Base-by-base conservation (phyloP, 2,797 vertebrate species). In the Sorex maritimensis region DNA sequence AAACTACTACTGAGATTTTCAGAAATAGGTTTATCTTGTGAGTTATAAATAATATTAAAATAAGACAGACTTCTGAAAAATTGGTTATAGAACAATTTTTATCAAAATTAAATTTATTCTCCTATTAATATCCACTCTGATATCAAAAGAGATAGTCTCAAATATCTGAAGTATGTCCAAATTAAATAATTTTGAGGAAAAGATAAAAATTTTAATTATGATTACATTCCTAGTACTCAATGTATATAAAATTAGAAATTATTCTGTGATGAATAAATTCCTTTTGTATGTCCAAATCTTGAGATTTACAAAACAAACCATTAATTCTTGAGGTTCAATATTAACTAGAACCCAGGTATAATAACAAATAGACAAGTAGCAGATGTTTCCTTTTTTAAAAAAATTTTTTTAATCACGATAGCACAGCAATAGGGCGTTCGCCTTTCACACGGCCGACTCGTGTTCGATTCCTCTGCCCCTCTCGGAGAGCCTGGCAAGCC, bases 41-140 rank as follows among this genome's bases (percentile, higher is more conserved):
- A 86, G 55, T 69, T 21, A 69, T 80, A 75, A 91, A 92, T 81
- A 81, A 85, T 61, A 12, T 17, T 12, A 46, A 80, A 30, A 63
- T 86, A 30, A 80, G 80, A 73, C 23, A 41, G 15, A 80, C 34
- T 82, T 55, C 80, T 71, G 30, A 87, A 81, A 85, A 65, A 19
- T 28, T 93, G 52, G 34, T 21, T 26, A 87, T 26, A 34, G 28
- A 58, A 8, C 26, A 61, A 21, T 81, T 67, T 93, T 75, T 46
- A 77, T 2, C 74, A 84, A 79, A 92, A 71, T 44, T 8, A 52
- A n/a, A 30, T 69, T 44, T 21, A 63, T 84, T 67, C 68, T 61
- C 58, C 30, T 5, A 19, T 86, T 67, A 69, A 13, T 8, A 65
- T 63, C n/a, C 19, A 72, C 49, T 94, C 6, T 52, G 44, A 38